Evolutionary conservation across 2,113 vertebrate species (phyloP), one percentile per base, ranked within the genome.

Genomic region (Enhydra lutris): DNA sequence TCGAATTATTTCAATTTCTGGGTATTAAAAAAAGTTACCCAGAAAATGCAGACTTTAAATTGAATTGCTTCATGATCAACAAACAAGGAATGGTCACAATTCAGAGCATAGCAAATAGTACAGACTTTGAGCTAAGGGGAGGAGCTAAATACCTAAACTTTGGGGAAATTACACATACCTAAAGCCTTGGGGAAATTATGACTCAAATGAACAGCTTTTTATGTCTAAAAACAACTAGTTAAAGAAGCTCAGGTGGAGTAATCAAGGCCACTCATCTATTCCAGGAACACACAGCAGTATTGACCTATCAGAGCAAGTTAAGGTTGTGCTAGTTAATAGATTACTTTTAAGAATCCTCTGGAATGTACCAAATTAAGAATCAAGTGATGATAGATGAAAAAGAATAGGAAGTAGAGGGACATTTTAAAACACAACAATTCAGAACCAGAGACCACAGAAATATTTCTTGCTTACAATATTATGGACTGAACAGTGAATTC

Each of bases 401-500:
- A 69, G 15, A 74, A 20, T 81, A 81, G 63, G 8, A 74, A 73
- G 59, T 9, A 71, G n/a, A 59, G 15, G 26, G 31, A 74, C 13
- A 76, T 92, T 89, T 95, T 91, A 84, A 84, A 95, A 95, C 21
- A 89, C 14, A 91, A 39, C 34, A 84, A 65, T 52, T 69, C 24
- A 11, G 87, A 93, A 95, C 31, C 50, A 91, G 34, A 92, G 93
- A 95, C 21, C 42, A 79, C 18, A 92, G 76, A 39, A 79, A 55
- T 47, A 96, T 57, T 79, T 87, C 94, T 84, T 97, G 98, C 99
- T 99, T 98, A 99, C 99, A 95, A 97, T 98, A 89, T 98, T 99
- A 98, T 99, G 99, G 79, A 99, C 94, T 3, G 99, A 99, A 98
- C 99, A 99, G 98, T 99, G 99, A 97, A 99, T 99, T 98, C 99